These are phyloP conservation scores for Dryas iulia DNA, from an alignment of 1,140 invertebrate species.

Conservation along the genomic window DNA sequence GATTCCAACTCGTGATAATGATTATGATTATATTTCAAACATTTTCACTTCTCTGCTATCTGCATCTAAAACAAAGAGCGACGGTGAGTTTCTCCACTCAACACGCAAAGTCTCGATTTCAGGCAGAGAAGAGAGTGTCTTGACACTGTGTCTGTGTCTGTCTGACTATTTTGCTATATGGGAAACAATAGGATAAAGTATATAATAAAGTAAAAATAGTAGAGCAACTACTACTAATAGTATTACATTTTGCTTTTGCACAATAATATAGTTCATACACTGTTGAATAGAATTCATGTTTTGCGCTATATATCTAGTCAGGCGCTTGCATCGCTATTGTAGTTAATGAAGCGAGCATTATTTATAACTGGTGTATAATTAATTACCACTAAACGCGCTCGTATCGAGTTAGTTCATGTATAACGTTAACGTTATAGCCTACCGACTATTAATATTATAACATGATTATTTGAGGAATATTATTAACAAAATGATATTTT, in stretches of 20 bases:
- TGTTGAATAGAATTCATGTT: constrained; percentile 1
- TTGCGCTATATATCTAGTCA: constrained; percentile 1
- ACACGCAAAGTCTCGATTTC: too few relatives aligned
- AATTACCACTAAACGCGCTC: neutral
- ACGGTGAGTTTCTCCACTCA: too few relatives aligned
- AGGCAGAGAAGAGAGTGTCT: too few relatives aligned
- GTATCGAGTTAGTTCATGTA: neutral
- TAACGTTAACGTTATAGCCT: neutral
- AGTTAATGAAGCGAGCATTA: constrained; percentile 1
- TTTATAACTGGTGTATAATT: constrained; percentile 3
- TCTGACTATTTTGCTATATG: too few relatives aligned
- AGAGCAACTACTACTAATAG: neutral
- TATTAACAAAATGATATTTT: neutral
- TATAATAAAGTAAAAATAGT: too few relatives aligned
- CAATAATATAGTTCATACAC: neutral
- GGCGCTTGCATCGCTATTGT: constrained; percentile 1
- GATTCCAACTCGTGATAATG: too few relatives aligned
- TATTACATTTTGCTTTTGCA: neutral
- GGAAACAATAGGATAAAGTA: too few relatives aligned
- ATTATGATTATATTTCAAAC: too few relatives aligned
- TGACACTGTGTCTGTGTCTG: too few relatives aligned
- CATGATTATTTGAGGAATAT: neutral
- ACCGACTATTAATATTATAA: neutral
- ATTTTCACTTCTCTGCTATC: too few relatives aligned
- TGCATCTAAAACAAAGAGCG: too few relatives aligned